Conservation (phyloP, 2,888 invertebrate genomes). For the Ypsolopha scabrella region DNA sequence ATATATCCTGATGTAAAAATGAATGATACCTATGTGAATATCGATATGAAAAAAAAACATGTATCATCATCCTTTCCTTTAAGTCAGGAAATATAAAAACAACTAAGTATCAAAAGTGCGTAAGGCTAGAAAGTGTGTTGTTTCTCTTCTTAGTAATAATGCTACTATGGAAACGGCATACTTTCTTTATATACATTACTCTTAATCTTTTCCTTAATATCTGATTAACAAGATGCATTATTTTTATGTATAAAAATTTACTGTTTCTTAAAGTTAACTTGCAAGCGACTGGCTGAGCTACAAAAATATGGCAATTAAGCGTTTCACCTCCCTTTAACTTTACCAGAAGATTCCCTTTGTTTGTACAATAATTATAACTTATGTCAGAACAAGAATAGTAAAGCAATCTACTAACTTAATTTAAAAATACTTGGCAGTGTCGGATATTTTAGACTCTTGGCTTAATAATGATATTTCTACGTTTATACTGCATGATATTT, state of each 20-base stretch:
- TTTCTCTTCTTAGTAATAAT: too few relatives aligned
- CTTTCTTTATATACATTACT: too few relatives aligned
- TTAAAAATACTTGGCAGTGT: background rate
- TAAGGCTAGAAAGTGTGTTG: background rate
- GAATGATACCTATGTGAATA: too few relatives aligned
- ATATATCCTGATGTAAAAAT: constrained; percentile 4
- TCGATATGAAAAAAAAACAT: constrained; percentile 6
- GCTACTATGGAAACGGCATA: too few relatives aligned
- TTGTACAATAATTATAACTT: background rate
- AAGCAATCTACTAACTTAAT: background rate
- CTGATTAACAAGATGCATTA: too few relatives aligned
- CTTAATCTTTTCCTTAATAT: too few relatives aligned
- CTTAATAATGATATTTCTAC: background rate
- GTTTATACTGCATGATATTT: background rate
- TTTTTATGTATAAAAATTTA: too few relatives aligned
- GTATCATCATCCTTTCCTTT: background rate
- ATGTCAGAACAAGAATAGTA: background rate
- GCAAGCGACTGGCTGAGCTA: constrained; percentile 8
- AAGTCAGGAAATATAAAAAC: background rate
- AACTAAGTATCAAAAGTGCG: background rate
- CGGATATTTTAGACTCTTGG: too few relatives aligned
- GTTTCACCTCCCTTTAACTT: constrained; percentile 24
- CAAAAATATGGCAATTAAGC: constrained; percentile 46
- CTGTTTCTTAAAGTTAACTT: background rate
- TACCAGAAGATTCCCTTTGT: constrained; percentile 9